phyloP scores from a whole-genome alignment of 2,113 vertebrate genomes.

The Antigone vipio region DNA sequence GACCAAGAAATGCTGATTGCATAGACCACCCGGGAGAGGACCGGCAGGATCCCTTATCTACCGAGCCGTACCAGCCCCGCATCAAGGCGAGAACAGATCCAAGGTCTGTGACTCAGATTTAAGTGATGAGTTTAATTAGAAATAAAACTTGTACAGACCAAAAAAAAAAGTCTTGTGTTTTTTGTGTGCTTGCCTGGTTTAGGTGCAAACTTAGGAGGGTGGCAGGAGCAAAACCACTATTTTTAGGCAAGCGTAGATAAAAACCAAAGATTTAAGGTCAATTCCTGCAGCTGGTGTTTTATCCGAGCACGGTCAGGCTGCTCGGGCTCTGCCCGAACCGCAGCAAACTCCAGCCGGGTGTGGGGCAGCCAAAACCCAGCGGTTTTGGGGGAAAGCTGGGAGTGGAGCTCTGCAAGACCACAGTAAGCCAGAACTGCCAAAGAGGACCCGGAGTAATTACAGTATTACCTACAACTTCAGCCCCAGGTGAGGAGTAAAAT shows the following conservation, averaged over 20 bases:
- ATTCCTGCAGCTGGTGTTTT: neutral
- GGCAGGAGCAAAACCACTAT: neutral
- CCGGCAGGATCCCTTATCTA: rapidly evolving
- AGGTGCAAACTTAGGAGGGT: rapidly evolving
- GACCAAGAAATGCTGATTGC: slow-evolving; percentile 44
- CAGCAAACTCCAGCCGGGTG: neutral
- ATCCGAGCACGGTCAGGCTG: rapidly evolving
- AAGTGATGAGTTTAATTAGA: neutral
- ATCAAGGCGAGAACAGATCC: neutral
- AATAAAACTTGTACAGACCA: slow-evolving; percentile 37
- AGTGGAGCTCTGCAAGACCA: rapidly evolving
- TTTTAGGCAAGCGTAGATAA: neutral
- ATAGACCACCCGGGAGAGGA: neutral
- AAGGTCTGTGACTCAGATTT: neutral
- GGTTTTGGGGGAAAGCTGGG: neutral
- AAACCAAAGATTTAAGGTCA: neutral
- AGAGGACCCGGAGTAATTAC: neutral
- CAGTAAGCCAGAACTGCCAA: rapidly evolving
- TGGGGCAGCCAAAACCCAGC: rapidly evolving
- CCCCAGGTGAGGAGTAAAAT: neutral
- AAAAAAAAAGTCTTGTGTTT: neutral
- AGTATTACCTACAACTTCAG: neutral
- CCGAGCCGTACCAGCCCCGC: rapidly evolving
- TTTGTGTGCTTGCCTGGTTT: rapidly evolving
- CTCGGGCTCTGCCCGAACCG: neutral